A percentile compares a stretch with the other conserved stretches of the same genome.
These are phyloP conservation scores for Trigoniulus corallinus DNA, from an alignment of 1,140 invertebrate species.

Conservation along the genomic window DNA sequence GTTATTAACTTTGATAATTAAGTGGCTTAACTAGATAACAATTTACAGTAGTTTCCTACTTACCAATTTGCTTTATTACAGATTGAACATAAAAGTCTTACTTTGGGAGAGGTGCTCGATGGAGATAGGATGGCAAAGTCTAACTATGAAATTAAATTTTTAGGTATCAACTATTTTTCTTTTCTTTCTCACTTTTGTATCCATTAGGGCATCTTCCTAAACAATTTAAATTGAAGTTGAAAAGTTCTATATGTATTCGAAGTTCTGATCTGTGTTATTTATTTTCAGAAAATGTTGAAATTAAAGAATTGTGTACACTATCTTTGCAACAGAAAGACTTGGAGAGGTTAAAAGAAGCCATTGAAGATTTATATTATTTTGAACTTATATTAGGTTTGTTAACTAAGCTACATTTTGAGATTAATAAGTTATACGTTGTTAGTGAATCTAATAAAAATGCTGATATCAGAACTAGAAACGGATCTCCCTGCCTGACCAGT, in stretches of 20 bases:
- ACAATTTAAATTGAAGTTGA: too few relatives aligned
- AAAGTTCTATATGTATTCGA: not conserved
- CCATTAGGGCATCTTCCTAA: too few relatives aligned
- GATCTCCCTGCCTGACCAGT: too few relatives aligned
- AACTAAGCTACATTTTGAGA: not conserved
- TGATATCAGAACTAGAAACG: too few relatives aligned
- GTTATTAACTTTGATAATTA: too few relatives aligned
- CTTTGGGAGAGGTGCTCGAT: slow-evolving; percentile 35
- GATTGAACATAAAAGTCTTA: slow-evolving; percentile 34
- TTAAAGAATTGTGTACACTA: slow-evolving; percentile 28
- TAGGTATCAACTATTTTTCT: slow-evolving; percentile 19
- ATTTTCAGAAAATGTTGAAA: slow-evolving; percentile 18
- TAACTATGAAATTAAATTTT: slow-evolving; percentile 31
- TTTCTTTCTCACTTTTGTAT: not conserved
- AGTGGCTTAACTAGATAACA: too few relatives aligned
- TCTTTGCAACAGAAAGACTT: slow-evolving; percentile 25
- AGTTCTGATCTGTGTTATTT: slow-evolving; percentile 1
- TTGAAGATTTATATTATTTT: slow-evolving; percentile 38
- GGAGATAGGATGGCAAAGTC: slow-evolving; percentile 37
- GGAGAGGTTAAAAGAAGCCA: slow-evolving; percentile 26
- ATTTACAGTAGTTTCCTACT: too few relatives aligned
- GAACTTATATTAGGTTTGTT: slow-evolving; percentile 34
- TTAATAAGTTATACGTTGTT: not conserved
- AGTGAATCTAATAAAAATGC: too few relatives aligned
- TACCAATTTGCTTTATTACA: slow-evolving; percentile 19